Percentiles rank a stretch among this genome's conserved stretches.
Evolutionary conservation across 2,888 invertebrate genomes (phyloP).

Genomic region (Linyphia triangularis): DNA sequence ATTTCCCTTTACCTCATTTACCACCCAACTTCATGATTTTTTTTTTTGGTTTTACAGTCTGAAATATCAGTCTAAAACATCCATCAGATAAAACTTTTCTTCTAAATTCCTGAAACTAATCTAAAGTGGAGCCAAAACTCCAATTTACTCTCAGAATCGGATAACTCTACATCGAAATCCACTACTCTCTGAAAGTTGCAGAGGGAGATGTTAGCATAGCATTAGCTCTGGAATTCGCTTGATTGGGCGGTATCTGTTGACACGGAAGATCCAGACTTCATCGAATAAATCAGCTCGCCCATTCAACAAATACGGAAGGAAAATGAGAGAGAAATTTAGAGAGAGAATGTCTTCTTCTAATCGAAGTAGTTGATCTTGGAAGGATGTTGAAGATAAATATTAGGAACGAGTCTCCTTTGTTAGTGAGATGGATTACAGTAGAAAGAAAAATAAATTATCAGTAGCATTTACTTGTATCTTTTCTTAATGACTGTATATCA

Average conservation of each 20-base stretch:
- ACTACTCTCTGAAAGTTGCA: constrained; percentile 22
- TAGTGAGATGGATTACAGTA: neutral
- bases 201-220: constrained; percentile 48
- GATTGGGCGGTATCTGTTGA: constrained; percentile 54
- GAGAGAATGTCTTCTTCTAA: neutral
- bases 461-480: no score
- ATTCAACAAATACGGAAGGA: neutral
- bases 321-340: neutral
- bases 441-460: no score
- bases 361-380: neutral
- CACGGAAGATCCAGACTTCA: constrained; percentile 22
- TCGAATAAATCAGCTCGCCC: constrained; percentile 23
- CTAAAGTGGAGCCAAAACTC: neutral
- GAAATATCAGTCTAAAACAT: neutral
- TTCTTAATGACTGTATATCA: no score
- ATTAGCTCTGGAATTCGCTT: constrained; percentile 37
- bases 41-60: no score
- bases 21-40: no score
- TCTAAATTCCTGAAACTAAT: neutral
- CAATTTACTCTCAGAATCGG: neutral
- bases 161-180: constrained; percentile 5
- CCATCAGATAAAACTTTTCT: neutral
- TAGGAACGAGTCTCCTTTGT: neutral
- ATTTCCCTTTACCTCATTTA: no score
- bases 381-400: neutral